phyloP scores from a whole-genome alignment of 2,797 vertebrate genomes.

The Dendrocincla fuliginosa region DNA sequence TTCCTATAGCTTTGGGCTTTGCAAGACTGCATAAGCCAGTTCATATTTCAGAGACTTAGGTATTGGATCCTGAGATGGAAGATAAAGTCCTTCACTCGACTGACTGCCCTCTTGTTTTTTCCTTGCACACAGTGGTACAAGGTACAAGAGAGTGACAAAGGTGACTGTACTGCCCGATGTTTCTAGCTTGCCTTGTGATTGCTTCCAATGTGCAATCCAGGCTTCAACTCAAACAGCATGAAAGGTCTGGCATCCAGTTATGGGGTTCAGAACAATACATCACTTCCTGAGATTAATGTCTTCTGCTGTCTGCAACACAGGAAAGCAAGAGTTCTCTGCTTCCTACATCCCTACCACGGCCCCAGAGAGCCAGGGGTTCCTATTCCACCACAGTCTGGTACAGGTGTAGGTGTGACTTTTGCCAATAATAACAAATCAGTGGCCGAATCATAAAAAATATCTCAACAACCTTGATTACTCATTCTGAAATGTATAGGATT shows the following conservation, averaged over 20 bases:
- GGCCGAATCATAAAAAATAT: background rate
- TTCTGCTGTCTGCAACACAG: background rate
- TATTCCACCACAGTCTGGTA: background rate
- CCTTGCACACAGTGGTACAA: background rate
- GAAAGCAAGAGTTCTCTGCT: background rate
- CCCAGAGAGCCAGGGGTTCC: background rate
- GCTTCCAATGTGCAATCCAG: background rate
- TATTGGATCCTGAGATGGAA: background rate
- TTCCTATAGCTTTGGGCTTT: background rate
- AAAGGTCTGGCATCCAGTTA: background rate
- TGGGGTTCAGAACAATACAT: background rate
- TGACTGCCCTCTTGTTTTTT: background rate
- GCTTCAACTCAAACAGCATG: background rate
- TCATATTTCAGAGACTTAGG: background rate
- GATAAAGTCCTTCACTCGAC: background rate
- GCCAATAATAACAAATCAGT: background rate
- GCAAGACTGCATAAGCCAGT: background rate
- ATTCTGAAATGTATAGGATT: background rate
- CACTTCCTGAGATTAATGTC: background rate
- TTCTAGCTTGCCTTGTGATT: background rate
- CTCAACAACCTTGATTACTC: background rate
- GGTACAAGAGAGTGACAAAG: background rate
- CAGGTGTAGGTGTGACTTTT: background rate
- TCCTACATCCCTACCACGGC: background rate
- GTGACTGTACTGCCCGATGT: background rate